Percentiles rank a stretch among this genome's conserved stretches.
Conservation (phyloP, 2,888 invertebrate species). For the Venusia cambrica region DNA sequence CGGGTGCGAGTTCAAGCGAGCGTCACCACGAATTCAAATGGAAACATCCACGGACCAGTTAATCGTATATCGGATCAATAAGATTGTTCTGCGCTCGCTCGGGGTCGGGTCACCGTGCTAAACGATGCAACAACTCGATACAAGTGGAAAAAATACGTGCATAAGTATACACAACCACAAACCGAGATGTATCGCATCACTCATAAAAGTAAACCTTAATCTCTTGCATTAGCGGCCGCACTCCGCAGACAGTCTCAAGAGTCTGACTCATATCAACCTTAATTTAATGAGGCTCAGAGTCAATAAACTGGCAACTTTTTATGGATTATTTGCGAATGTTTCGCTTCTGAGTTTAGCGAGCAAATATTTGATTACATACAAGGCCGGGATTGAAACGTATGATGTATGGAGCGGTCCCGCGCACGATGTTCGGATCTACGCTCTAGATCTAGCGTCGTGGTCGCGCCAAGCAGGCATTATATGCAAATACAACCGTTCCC, state of each 20-base stretch:
- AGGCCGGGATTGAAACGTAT: constrained; percentile 50
- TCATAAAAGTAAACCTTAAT: constrained; percentile 39
- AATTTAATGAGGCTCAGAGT: constrained; percentile 46
- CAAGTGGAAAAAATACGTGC: constrained; percentile 46
- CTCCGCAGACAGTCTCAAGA: constrained; percentile 39
- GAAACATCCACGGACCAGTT: constrained; percentile 66
- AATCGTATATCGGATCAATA: constrained; percentile 69
- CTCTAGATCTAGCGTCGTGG: constrained; percentile 69
- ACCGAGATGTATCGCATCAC: too few species aligned
- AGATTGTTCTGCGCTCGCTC: constrained; percentile 59
- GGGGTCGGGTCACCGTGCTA: constrained; percentile 66
- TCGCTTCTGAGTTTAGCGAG: constrained; percentile 34
- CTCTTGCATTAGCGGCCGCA: constrained; percentile 36
- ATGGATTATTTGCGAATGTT: constrained; percentile 36
- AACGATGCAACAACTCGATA: constrained; percentile 62
- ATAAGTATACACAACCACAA: constrained; percentile 38
- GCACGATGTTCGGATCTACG: constrained; percentile 59
- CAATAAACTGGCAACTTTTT: constrained; percentile 50
- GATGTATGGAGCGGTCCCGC: constrained; percentile 50
- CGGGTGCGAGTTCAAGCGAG: constrained; percentile 71
- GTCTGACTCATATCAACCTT: constrained; percentile 53
- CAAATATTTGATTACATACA: constrained; percentile 36
- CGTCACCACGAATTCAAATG: constrained; percentile 64
- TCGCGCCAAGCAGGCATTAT: constrained; percentile 64
- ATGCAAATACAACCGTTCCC: constrained; percentile 63